Base-by-base conservation (phyloP, 35 echinoderm and acorn worm genomes). In the Patiria miniata region DNA sequence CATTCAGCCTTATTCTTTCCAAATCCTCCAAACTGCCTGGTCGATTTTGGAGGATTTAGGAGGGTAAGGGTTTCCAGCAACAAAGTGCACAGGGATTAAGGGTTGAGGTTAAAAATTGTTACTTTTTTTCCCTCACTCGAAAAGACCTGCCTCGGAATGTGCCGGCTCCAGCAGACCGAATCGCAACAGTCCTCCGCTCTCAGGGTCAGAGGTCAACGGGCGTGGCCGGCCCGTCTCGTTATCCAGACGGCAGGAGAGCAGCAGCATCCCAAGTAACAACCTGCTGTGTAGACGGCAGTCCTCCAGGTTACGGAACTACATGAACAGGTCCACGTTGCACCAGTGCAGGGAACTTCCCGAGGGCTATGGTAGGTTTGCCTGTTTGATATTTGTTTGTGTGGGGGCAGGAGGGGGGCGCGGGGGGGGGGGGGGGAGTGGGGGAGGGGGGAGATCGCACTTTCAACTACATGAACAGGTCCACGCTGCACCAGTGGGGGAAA, bases 381-480 rank as follows among this genome's bases (percentile, higher is more conserved):
- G 28, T 56, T 60, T 60, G 18, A n/a, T 60, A n/a, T 26, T n/a
- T n/a, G n/a, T n/a, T n/a, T n/a, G n/a, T n/a, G n/a, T n/a, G n/a
- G n/a, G n/a, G n/a, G n/a, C n/a, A n/a, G n/a, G n/a, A n/a, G n/a
- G n/a, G n/a, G n/a, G n/a, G n/a, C n/a, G n/a, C n/a, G n/a, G n/a
- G n/a, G n/a, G n/a, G n/a, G n/a, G n/a, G n/a, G n/a, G n/a, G n/a
- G n/a, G n/a, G n/a, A n/a, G n/a, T n/a, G n/a, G n/a, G n/a, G n/a
- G n/a, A n/a, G n/a, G n/a, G n/a, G n/a, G n/a, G n/a, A n/a, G n/a
- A n/a, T n/a, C n/a, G n/a, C n/a, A n/a, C n/a, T n/a, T n/a, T n/a
- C n/a, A 99, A 99, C 68, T 99, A 94, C 40, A 94, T 94, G 93
- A 94, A 99, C 53, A 87, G 96, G 40, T 99, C 96, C 19, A 94